Conservation (phyloP, 2,113 vertebrate species). For the Esox niger region DNA sequence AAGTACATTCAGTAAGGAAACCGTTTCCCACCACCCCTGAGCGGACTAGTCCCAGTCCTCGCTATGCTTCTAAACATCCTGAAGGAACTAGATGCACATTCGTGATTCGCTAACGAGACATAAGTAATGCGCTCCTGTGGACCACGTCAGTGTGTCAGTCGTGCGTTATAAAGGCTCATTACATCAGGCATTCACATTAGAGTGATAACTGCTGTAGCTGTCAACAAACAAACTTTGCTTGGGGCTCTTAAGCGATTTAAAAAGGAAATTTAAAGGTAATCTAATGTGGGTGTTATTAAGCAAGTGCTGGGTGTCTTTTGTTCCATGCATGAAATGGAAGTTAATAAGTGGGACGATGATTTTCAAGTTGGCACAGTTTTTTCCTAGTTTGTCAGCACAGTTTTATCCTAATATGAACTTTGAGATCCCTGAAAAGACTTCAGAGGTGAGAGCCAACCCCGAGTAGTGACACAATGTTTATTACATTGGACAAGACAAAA, state of each 20-base stretch:
- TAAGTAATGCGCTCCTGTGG: conserved; percentile 61
- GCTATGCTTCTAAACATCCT: conserved; percentile 59
- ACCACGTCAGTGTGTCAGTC: conserved; percentile 48
- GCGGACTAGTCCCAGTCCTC: conserved; percentile 60
- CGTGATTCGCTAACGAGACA: conserved; percentile 59
- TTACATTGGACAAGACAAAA: too few relatives aligned
- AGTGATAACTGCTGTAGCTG: conserved; percentile 24
- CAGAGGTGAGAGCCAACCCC: too few relatives aligned
- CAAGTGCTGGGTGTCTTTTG: conserved; percentile 15
- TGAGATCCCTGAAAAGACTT: too few relatives aligned
- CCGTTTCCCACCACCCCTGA: conserved; percentile 33
- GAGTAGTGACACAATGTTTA: too few relatives aligned
- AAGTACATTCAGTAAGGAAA: conserved; percentile 40
- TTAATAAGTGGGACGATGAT: conserved; percentile 12
- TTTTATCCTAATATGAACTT: too few relatives aligned
- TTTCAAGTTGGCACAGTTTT: too few relatives aligned
- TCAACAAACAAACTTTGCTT: conserved; percentile 24
- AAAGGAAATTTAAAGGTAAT: conserved; percentile 27
- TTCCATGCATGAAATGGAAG: conserved; percentile 35
- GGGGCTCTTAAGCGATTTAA: conserved; percentile 31
- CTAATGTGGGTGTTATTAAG: conserved; percentile 34
- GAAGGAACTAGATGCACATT: conserved; percentile 51
- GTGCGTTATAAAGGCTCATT: conserved; percentile 59
- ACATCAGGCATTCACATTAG: conserved; percentile 36
- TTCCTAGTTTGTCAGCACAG: too few relatives aligned